Base-by-base conservation (phyloP, 2,113 vertebrate species). In the Panthera tigris region DNA sequence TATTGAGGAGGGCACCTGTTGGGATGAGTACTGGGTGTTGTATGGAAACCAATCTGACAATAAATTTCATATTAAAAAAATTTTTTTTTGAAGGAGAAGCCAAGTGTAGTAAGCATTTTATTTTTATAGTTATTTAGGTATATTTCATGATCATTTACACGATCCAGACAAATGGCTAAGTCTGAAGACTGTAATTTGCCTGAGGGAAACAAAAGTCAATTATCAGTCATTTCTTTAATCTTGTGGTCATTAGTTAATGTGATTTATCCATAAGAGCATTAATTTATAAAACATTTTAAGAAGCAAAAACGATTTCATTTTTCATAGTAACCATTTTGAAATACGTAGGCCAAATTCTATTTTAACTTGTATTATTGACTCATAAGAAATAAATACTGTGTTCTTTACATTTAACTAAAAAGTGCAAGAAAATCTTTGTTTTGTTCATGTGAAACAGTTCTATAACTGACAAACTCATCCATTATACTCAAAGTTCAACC, bases 401-500 rank as follows among this genome's bases (percentile, higher is more conserved):
- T 66, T 90, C 52, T 78, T 97, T 90, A 79, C 81, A 94, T 88
- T 96, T 94, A 95, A 50, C 19, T 92, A 48, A 79, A 94, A 85
- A 87, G 74, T 89, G 84, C 61, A 94, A 98, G 48, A 87, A 94
- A 96, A 91, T 92, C 57, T 90, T 92, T 96, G 57, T 94, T 96
- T 95, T 78, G 14, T 94, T 5, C 63, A 29, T 88, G 50, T 83
- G 61, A 93, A 95, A 74, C 3, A 36, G 33, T 93, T 95, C 93
- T 97, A 97, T 93, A 95, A 96, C 25, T 13, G 65, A 93, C 5
- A 57, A 50, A 83, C 9, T 95, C 76, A 41, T 94, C 93, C 50
- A 57, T 94, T 97, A 95, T 95, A 36, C 48, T 96, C 89, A 83
- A 83, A 93, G 82, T 36, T 97, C 55, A 33, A 39, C 29, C 96